A percentile compares a stretch with the other conserved stretches of the same genome.
Evolutionary conservation across 2,797 vertebrate species (phyloP).

Genomic region (Coluber constrictor): DNA sequence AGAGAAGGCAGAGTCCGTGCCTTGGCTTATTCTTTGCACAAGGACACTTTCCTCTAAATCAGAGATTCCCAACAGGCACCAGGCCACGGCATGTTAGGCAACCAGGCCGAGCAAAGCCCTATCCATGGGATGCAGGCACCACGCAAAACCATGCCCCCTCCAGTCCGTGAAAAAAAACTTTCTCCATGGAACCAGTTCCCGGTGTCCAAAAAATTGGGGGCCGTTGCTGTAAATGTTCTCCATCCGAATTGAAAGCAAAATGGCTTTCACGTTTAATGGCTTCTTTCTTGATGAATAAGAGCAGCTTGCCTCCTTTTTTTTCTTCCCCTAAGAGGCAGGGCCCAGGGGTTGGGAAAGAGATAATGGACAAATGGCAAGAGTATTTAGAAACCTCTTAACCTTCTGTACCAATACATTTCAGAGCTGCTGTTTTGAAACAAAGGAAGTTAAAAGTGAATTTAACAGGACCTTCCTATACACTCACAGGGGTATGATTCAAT

Average conservation of each 20-base stretch:
- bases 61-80: too few relatives aligned
- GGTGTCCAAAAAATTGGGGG: too few relatives aligned
- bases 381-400: neutral
- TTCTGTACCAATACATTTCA: neutral
- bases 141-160: too few relatives aligned
- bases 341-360: neutral
- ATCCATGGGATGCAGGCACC: too few relatives aligned
- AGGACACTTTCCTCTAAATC: too few relatives aligned
- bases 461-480: neutral
- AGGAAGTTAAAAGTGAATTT: slow-evolving; percentile 17
- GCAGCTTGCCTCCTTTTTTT: neutral
- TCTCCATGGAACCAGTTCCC: too few relatives aligned
- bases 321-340: neutral
- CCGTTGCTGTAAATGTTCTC: neutral
- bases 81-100: too few relatives aligned
- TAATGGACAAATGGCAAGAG: neutral
- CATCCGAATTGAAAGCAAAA: neutral
- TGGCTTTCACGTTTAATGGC: neutral
- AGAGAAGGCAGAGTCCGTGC: too few relatives aligned
- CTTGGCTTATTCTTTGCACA: too few relatives aligned
- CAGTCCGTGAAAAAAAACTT: too few relatives aligned
- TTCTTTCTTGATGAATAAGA: neutral
- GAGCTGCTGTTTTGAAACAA: neutral
- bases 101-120: too few relatives aligned
- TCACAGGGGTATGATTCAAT: slow-evolving; percentile 4